A percentile compares a stretch with the other conserved stretches of the same genome.
Conservation (phyloP, 1,140 invertebrate genomes). For the Chionoecetes opilio region DNA sequence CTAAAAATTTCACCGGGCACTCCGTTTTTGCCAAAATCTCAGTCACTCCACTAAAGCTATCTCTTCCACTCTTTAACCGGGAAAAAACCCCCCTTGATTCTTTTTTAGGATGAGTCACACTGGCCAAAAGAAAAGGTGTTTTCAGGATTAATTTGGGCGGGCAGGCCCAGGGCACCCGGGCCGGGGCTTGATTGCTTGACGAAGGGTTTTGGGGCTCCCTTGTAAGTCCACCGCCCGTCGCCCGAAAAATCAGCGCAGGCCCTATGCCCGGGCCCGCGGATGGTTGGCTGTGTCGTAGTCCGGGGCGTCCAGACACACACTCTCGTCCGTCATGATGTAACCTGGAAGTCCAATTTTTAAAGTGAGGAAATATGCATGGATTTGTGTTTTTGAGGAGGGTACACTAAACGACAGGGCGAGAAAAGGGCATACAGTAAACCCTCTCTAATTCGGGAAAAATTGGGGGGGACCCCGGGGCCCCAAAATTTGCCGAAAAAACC, state of each 20-base stretch:
- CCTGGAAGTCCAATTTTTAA: conserved; percentile 83
- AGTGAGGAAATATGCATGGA: no score
- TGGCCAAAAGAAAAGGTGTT: conserved; percentile 84
- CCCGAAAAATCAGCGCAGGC: conserved; percentile 86
- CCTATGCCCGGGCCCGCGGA: conserved; percentile 87
- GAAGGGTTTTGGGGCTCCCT: conserved; percentile 81
- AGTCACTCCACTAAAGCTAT: background rate
- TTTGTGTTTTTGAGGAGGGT: no score
- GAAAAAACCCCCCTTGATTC: conserved; percentile 86
- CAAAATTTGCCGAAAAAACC: no score
- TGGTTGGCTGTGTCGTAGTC: conserved; percentile 84
- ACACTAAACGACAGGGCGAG: no score
- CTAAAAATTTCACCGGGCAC: background rate
- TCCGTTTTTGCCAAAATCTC: background rate
- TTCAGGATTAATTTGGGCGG: conserved; percentile 82
- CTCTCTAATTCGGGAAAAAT: no score
- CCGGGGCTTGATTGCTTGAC: conserved; percentile 73
- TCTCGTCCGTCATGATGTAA: conserved; percentile 89
- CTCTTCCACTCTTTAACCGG: conserved; percentile 57
- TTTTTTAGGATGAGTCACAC: conserved; percentile 84
- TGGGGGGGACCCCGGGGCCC: no score
- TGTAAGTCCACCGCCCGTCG: conserved; percentile 88
- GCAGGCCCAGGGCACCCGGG: conserved; percentile 86
- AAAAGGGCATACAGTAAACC: no score
- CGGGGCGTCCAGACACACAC: conserved; percentile 89